Evolutionary conservation across 2,113 vertebrate genomes (phyloP).

Genomic region (Pampusana beccarii): DNA sequence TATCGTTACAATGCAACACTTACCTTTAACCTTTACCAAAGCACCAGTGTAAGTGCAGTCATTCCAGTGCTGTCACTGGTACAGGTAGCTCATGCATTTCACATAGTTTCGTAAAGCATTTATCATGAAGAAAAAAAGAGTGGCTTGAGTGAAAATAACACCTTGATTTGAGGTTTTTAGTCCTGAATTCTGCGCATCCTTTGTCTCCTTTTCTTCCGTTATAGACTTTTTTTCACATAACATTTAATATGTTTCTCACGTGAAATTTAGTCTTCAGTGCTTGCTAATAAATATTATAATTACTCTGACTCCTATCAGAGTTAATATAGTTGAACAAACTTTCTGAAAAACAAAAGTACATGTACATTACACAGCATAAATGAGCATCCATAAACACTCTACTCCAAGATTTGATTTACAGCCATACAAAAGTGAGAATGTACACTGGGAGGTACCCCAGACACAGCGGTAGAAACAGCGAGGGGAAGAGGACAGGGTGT

Average conservation of each 20-base stretch:
- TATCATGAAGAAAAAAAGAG: not conserved
- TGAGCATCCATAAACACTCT: not conserved
- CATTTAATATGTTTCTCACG: not conserved
- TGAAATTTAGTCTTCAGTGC: not conserved
- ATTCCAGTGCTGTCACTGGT: not conserved
- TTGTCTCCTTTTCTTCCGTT: not conserved
- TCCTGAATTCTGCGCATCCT: not conserved
- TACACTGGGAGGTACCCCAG: not conserved
- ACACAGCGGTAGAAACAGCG: rapidly evolving
- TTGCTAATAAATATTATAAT: slow-evolving; percentile 20
- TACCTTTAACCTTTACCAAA: not conserved
- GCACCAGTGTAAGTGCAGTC: not conserved
- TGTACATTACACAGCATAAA: not conserved
- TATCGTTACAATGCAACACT: not conserved
- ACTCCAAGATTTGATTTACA: not conserved
- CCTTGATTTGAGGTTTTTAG: not conserved
- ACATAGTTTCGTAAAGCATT: not conserved
- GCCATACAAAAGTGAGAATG: not conserved
- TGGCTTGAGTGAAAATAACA: not conserved
- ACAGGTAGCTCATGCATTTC: not conserved
- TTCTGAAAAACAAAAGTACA: not conserved
- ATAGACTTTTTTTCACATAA: not conserved
- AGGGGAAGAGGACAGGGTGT: not conserved
- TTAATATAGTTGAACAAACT: not conserved
- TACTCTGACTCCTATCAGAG: not conserved